Evolutionary conservation across 1,140 invertebrate genomes (phyloP).

Genomic region (Laodelphax striatellus): DNA sequence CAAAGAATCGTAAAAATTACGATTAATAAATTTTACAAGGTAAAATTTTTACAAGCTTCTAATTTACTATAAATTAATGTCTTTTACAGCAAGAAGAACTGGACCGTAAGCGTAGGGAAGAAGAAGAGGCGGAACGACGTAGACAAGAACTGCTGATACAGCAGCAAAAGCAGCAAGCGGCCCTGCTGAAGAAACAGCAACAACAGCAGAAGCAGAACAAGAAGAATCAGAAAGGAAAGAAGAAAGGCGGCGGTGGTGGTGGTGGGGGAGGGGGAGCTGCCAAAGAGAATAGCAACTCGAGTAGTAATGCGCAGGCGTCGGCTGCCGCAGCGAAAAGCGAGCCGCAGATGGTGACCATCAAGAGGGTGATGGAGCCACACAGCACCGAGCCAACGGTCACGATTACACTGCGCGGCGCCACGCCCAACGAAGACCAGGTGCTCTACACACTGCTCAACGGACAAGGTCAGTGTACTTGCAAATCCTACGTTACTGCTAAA

Average conservation of each 20-base stretch:
- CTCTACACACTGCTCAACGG: slow-evolving; percentile 61
- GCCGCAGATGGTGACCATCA: slow-evolving; percentile 60
- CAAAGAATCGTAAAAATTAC: no score
- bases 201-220: slow-evolving; percentile 33
- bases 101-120: slow-evolving; percentile 35
- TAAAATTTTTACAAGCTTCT: no score
- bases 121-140: slow-evolving; percentile 34
- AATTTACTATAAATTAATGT: no score
- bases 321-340: slow-evolving; percentile 14
- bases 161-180: not conserved
- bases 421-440: slow-evolving; percentile 59
- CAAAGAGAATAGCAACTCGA: slow-evolving; percentile 24
- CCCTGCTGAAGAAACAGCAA: slow-evolving; percentile 9
- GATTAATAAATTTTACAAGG: no score
- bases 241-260: slow-evolving; percentile 7
- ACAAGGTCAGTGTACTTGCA: slow-evolving; percentile 16
- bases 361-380: slow-evolving; percentile 49
- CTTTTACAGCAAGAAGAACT: slow-evolving; percentile 35
- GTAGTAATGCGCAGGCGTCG: slow-evolving; percentile 6
- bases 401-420: slow-evolving; percentile 59
- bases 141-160: slow-evolving; percentile 26
- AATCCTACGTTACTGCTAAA: no score
- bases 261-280: slow-evolving; percentile 25
- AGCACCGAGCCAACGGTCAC: slow-evolving; percentile 58
- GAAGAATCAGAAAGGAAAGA: slow-evolving; percentile 26